Evolutionary conservation across 2,888 invertebrate genomes (phyloP).

Genomic region (Achlya flavicornis): DNA sequence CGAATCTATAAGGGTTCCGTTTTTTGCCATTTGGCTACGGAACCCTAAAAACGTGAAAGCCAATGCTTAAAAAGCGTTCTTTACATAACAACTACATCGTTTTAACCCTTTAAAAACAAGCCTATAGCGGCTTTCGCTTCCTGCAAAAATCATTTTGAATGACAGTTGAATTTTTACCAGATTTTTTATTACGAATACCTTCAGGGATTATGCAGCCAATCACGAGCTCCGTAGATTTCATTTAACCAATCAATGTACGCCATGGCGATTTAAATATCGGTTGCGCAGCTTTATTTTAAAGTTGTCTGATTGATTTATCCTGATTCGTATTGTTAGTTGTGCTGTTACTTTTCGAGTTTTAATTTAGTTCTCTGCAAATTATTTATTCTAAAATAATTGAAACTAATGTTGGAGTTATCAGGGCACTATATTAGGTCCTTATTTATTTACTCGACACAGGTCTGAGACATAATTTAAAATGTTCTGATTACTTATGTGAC

Average conservation of each 20-base stretch:
- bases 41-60: no score
- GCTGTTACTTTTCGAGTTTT: neutral
- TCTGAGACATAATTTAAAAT: no score
- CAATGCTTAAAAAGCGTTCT: no score
- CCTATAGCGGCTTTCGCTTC: no score
- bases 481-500: no score
- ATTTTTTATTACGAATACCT: neutral
- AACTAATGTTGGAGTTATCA: no score
- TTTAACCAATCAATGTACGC: slow-evolving; percentile 2
- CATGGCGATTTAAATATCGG: neutral
- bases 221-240: neutral
- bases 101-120: neutral
- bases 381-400: no score
- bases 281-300: neutral
- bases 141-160: neutral
- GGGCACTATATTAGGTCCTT: no score
- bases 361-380: neutral
- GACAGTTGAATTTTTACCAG: neutral
- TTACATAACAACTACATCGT: neutral
- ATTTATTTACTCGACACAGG: no score
- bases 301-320: neutral
- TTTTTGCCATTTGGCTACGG: no score
- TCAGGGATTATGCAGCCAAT: slow-evolving; percentile 1
- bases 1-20: no score
- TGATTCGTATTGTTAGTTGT: neutral